Evolutionary conservation across 2,888 invertebrate species (phyloP).

Genomic region (Labia minor): DNA sequence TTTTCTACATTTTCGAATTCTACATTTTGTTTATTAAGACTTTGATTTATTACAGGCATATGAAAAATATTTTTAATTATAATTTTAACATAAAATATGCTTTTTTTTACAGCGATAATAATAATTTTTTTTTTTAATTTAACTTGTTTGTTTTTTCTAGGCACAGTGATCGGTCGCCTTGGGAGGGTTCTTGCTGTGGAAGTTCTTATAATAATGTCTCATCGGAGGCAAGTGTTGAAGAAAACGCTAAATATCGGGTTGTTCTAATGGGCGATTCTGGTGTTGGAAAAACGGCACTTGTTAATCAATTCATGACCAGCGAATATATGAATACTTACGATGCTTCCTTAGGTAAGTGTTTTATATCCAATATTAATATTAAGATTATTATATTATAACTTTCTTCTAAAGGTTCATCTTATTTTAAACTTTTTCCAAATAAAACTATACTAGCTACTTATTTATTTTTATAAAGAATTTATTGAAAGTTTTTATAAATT

Average conservation of each 20-base stretch:
- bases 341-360: conserved; percentile 67
- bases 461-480: too few species aligned
- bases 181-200: conserved; percentile 76
- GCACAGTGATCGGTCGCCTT: conserved; percentile 58
- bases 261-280: conserved; percentile 74
- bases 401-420: too few species aligned
- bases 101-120: too few species aligned
- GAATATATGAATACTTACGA: conserved; percentile 94
- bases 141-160: conserved; percentile 22
- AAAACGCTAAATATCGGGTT: conserved; percentile 62
- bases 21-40: too few species aligned
- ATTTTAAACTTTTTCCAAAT: too few species aligned
- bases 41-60: too few species aligned
- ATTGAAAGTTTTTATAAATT: too few species aligned
- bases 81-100: too few species aligned
- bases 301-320: conserved; percentile 88
- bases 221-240: conserved; percentile 58
- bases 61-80: too few species aligned
- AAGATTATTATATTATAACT: not conserved
- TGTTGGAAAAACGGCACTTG: conserved; percentile 82
- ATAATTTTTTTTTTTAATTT: too few species aligned
- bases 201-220: conserved; percentile 63
- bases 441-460: too few species aligned
- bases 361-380: not conserved
- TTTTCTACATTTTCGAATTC: too few species aligned